These are phyloP conservation scores for Madoqua kirkii DNA, from an alignment of 2,113 vertebrate genomes.

Conservation along the genomic window DNA sequence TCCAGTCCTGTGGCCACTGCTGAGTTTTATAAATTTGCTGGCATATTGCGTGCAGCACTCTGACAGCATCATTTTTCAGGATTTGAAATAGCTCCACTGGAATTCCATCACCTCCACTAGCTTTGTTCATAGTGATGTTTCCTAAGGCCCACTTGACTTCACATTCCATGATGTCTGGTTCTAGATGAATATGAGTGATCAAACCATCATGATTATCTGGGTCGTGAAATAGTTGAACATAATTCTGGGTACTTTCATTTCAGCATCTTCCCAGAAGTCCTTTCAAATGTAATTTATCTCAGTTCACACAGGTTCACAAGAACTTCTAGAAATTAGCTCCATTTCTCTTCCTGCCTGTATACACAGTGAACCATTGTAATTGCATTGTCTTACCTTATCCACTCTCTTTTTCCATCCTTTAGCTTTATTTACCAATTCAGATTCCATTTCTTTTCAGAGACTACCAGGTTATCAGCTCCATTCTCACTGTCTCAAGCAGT, in stretches of 20 bases:
- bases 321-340: not conserved
- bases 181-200: not conserved
- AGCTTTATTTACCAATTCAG: not conserved
- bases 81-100: not conserved
- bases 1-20: not conserved
- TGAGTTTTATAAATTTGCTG: not conserved
- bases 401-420: not conserved
- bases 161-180: not conserved
- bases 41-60: not conserved
- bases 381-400: not conserved
- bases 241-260: not conserved
- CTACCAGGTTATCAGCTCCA: not conserved
- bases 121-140: not conserved
- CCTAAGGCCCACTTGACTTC: not conserved
- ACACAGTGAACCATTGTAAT: not conserved
- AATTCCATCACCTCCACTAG: not conserved
- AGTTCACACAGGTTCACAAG: not conserved
- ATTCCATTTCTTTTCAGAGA: not conserved
- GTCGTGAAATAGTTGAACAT: not conserved
- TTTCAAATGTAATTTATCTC: conserved; percentile 11
- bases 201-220: not conserved
- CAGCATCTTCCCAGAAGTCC: conserved; percentile 28
- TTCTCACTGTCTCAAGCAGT: not conserved
- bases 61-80: not conserved
- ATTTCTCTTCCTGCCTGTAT: not conserved